phyloP scores from a whole-genome alignment of 1,140 invertebrate species.

The Drosophila nasuta region DNA sequence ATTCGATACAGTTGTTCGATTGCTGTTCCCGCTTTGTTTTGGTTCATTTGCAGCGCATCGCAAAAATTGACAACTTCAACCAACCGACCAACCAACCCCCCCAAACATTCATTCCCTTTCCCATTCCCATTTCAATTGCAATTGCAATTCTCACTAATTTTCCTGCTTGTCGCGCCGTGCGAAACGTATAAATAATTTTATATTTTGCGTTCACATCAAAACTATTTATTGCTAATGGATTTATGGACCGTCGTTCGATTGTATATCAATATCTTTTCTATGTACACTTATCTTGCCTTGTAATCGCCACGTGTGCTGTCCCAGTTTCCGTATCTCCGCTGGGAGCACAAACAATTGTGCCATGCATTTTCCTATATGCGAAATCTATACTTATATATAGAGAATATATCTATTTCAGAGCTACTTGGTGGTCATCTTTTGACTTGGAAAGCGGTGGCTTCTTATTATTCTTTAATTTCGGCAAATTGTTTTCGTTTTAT shows the following conservation, averaged over 20 bases:
- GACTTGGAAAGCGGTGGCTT: slow-evolving; percentile 38
- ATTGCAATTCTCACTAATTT: slow-evolving; percentile 74
- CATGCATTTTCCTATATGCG: slow-evolving; percentile 46
- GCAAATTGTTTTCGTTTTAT: slow-evolving; percentile 84
- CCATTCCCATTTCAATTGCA: slow-evolving; percentile 20
- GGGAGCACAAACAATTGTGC: slow-evolving; percentile 60
- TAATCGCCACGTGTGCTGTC: slow-evolving; percentile 71
- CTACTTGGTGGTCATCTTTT: slow-evolving; percentile 22
- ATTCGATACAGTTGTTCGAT: slow-evolving; percentile 82
- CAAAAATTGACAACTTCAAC: slow-evolving; percentile 61
- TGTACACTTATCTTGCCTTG: slow-evolving; percentile 51
- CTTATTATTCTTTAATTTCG: slow-evolving; percentile 83
- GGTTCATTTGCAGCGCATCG: slow-evolving; percentile 79
- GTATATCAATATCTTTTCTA: slow-evolving; percentile 62
- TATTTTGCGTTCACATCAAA: slow-evolving; percentile 73
- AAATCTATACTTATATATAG: slow-evolving; percentile 35
- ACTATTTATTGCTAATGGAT: slow-evolving; percentile 83
- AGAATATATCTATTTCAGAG: not conserved
- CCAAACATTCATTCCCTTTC: slow-evolving; percentile 17
- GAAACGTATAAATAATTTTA: slow-evolving; percentile 82
- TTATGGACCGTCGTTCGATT: slow-evolving; percentile 64
- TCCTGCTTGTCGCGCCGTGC: slow-evolving; percentile 78
- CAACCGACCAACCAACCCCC: slow-evolving; percentile 31
- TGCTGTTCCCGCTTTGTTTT: slow-evolving; percentile 65
- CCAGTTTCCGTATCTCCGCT: slow-evolving; percentile 57